Conservation (phyloP, 2,888 invertebrate genomes). For the Epinotia demarniana region DNA sequence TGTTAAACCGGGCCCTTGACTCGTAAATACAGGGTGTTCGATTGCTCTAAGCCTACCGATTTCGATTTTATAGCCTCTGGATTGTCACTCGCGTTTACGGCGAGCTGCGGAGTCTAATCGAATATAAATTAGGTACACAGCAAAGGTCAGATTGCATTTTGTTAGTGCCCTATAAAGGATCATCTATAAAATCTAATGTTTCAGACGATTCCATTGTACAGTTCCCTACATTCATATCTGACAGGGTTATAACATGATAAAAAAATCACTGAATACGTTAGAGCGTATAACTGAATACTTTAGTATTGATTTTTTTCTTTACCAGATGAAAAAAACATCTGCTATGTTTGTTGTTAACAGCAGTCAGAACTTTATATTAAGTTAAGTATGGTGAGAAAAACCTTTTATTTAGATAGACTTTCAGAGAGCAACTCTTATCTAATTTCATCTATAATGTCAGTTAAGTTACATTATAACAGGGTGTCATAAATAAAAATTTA, state of each 20-base stretch:
- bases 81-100: conserved; percentile 66
- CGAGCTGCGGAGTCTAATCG: conserved; percentile 65
- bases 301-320: too few species aligned
- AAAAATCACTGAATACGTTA: background rate
- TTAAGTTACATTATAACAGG: background rate
- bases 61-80: conserved; percentile 41
- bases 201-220: background rate
- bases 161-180: conserved; percentile 23
- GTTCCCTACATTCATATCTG: background rate
- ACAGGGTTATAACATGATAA: background rate
- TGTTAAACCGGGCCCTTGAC: conserved; percentile 69
- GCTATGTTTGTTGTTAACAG: background rate
- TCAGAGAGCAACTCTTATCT: too few species aligned
- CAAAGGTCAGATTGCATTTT: conserved; percentile 34
- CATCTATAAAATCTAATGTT: conserved; percentile 5
- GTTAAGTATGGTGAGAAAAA: too few species aligned
- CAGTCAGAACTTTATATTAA: background rate
- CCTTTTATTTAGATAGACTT: too few species aligned
- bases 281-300: background rate
- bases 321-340: background rate
- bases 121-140: conserved; percentile 55
- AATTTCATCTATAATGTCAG: too few species aligned
- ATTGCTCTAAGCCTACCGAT: conserved; percentile 74
- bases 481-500: too few species aligned
- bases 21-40: conserved; percentile 74